These are phyloP conservation scores for Characodon lateralis DNA, from an alignment of 2,797 vertebrate species.

Conservation along the genomic window DNA sequence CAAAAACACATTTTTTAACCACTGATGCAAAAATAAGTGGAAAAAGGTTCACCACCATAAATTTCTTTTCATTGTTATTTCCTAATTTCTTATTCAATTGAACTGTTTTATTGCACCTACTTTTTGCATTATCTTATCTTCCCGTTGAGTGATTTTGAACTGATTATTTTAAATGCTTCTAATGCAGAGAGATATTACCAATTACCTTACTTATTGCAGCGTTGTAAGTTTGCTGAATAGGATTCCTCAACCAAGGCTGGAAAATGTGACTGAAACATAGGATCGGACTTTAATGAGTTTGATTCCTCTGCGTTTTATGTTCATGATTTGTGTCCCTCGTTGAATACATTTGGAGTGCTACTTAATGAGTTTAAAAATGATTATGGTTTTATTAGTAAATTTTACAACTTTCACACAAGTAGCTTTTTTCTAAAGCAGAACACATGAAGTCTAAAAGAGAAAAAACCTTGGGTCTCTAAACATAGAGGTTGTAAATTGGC, in stretches of 20 bases:
- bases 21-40: conserved; percentile 38
- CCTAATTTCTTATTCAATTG: conserved; percentile 59
- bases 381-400: conserved; percentile 16
- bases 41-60: conserved; percentile 26
- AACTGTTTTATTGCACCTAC: conserved; percentile 53
- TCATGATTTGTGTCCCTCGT: conserved; percentile 35
- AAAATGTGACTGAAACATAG: conserved; percentile 59
- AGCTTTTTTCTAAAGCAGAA: conserved; percentile 5
- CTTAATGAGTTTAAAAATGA: conserved; percentile 20
- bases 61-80: conserved; percentile 22
- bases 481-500: conserved; percentile 29
- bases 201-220: conserved; percentile 56
- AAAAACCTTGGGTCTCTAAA: conserved; percentile 34
- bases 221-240: conserved; percentile 53
- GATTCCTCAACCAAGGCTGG: conserved; percentile 52
- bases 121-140: conserved; percentile 65
- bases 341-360: conserved; percentile 32
- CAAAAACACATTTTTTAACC: conserved; percentile 26
- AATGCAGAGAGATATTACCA: conserved; percentile 56
- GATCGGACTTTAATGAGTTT: conserved; percentile 64
- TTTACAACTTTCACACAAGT: conserved; percentile 3
- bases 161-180: conserved; percentile 60
- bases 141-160: conserved; percentile 58
- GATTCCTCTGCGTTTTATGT: conserved; percentile 49
- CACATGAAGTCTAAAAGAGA: conserved; percentile 1